phyloP scores from a whole-genome alignment of 2,888 invertebrate genomes.

The Temnothorax ravouxi region DNA sequence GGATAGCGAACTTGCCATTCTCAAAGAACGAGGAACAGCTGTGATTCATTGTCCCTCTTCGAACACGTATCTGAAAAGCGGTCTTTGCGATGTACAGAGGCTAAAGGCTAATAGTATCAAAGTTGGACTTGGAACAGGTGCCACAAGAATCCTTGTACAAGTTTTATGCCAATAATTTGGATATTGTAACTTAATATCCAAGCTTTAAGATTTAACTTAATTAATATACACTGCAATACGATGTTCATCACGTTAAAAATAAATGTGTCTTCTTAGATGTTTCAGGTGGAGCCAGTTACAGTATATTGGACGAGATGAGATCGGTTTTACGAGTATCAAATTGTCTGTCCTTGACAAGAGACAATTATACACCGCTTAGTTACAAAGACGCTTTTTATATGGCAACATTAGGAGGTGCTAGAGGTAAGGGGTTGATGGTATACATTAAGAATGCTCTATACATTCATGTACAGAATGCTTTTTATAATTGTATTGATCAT shows the following conservation, averaged over 20 bases:
- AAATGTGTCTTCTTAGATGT: conserved; percentile 89
- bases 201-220: not conserved
- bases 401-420: conserved; percentile 95
- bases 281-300: conserved; percentile 92
- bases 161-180: conserved; percentile 9
- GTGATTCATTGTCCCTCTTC: conserved; percentile 96
- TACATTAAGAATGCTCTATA: not conserved
- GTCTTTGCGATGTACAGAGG: conserved; percentile 92
- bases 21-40: conserved; percentile 89
- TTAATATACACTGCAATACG: not conserved
- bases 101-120: conserved; percentile 89
- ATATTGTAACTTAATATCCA: not conserved
- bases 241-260: conserved; percentile 12
- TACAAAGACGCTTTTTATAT: conserved; percentile 93
- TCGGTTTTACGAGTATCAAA: conserved; percentile 92
- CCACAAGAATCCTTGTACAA: not conserved
- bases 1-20: conserved; percentile 90
- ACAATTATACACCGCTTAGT: conserved; percentile 88
- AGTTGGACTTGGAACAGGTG: conserved; percentile 95
- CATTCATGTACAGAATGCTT: not conserved
- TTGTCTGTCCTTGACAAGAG: conserved; percentile 88
- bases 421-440: conserved; percentile 87
- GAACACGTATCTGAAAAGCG: conserved; percentile 93
- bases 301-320: conserved; percentile 92
- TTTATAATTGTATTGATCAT: not conserved